Conservation (phyloP, 2,797 vertebrate genomes). For the Myotis findleyi region DNA sequence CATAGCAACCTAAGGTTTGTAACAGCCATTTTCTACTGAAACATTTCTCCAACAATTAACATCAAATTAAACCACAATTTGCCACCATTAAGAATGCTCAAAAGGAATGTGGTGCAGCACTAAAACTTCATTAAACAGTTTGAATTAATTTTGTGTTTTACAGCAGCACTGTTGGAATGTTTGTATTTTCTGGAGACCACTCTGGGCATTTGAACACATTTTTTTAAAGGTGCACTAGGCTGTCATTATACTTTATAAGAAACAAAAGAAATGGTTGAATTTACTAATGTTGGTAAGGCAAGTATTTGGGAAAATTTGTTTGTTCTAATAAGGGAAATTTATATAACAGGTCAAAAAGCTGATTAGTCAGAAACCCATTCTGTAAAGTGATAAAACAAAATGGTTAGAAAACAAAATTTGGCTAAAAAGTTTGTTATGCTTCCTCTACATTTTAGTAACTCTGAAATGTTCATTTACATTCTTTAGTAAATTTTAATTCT, state of each 20-base stretch:
- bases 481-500: slow-evolving; percentile 36
- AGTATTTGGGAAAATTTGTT: slow-evolving; percentile 21
- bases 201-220: not conserved
- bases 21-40: slow-evolving; percentile 22
- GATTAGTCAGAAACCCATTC: not conserved
- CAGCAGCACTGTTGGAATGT: not conserved
- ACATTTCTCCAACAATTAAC: slow-evolving; percentile 16
- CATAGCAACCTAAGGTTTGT: not conserved
- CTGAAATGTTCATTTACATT: slow-evolving; percentile 16
- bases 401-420: slow-evolving; percentile 43
- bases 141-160: slow-evolving; percentile 7
- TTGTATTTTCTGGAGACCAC: not conserved
- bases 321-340: slow-evolving; percentile 23
- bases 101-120: not conserved
- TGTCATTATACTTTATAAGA: not conserved
- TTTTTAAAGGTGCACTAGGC: not conserved
- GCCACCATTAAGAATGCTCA: not conserved
- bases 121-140: not conserved
- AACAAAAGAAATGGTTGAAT: slow-evolving; percentile 32
- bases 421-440: not conserved
- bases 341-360: not conserved
- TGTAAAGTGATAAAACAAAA: not conserved
- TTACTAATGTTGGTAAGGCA: not conserved
- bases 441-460: not conserved
- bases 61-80: not conserved